Evolutionary conservation across 2,888 invertebrate species (phyloP).

Genomic region (Vesta saturnalis): DNA sequence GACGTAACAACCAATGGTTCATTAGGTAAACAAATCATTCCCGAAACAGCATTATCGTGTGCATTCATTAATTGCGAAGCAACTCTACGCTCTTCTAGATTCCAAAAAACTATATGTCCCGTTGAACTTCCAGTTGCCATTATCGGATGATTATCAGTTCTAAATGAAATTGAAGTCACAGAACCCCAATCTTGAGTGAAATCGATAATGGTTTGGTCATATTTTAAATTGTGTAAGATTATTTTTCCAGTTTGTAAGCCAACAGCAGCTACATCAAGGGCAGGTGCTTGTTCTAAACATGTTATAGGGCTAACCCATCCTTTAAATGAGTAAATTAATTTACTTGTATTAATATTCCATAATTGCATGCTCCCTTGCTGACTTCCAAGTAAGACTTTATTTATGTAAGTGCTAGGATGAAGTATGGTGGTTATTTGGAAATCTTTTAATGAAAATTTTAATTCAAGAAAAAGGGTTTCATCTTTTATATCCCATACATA

Average conservation of each 20-base stretch:
- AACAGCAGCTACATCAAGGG: conserved; percentile 89
- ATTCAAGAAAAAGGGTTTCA: conserved; percentile 74
- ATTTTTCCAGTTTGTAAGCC: conserved; percentile 87
- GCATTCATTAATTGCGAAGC: conserved; percentile 83
- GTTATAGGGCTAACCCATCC: conserved; percentile 79
- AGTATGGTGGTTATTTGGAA: conserved; percentile 85
- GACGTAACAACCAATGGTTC: conserved; percentile 93
- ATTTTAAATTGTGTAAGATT: conserved; percentile 86
- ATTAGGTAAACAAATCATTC: conserved; percentile 83
- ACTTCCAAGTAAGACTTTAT: conserved; percentile 91
- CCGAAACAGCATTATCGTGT: conserved; percentile 80
- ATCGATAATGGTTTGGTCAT: conserved; percentile 82
- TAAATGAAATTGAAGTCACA: conserved; percentile 85
- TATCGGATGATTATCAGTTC: conserved; percentile 85
- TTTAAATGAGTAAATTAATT: conserved; percentile 79
- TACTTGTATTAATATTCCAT: conserved; percentile 87
- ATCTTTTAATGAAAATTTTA: conserved; percentile 71
- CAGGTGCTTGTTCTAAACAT: conserved; percentile 88
- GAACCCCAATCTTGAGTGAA: conserved; percentile 93
- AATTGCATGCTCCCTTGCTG: conserved; percentile 85
- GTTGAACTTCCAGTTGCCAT: conserved; percentile 85
- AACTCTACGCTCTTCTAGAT: conserved; percentile 83
- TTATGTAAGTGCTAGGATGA: conserved; percentile 94
- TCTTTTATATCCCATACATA: conserved; percentile 87
- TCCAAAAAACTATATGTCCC: conserved; percentile 95